Percentiles rank a stretch among this genome's conserved stretches.
phyloP scores from a whole-genome alignment of 2,797 vertebrate species.

The Lutjanus argentimaculatus region DNA sequence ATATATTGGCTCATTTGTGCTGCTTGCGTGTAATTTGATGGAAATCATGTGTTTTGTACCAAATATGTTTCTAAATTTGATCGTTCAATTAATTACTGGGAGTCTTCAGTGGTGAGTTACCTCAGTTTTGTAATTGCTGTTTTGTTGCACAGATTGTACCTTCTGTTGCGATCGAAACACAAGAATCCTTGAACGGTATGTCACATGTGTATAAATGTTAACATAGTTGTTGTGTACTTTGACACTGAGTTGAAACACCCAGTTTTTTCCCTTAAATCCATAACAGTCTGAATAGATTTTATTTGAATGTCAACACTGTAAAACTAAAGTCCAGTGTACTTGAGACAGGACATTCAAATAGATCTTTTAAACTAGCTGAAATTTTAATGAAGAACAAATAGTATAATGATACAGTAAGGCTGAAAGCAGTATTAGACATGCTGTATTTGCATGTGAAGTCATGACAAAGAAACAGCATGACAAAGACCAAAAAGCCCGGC shows the following conservation, averaged over 20 bases:
- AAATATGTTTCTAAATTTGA: too few relatives aligned
- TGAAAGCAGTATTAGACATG: neutral
- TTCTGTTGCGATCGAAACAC: too few relatives aligned
- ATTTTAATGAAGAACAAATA: constrained; percentile 23
- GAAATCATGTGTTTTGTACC: too few relatives aligned
- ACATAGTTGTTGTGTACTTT: too few relatives aligned
- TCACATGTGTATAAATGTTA: too few relatives aligned
- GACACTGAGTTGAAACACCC: neutral
- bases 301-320: neutral
- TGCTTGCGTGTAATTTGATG: too few relatives aligned
- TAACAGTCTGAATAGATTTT: neutral
- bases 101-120: too few relatives aligned
- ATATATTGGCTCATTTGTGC: too few relatives aligned
- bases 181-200: too few relatives aligned
- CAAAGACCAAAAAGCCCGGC: constrained; percentile 6
- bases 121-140: too few relatives aligned
- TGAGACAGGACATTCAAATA: neutral
- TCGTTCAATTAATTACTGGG: too few relatives aligned
- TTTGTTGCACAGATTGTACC: too few relatives aligned
- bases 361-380: neutral
- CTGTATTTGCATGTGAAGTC: constrained; percentile 19
- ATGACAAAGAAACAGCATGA: constrained; percentile 17
- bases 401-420: neutral
- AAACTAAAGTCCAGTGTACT: neutral
- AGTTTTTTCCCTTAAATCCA: neutral